Evolutionary conservation across 2,797 vertebrate genomes (phyloP).

Genomic region (Peromyscus aztecus): DNA sequence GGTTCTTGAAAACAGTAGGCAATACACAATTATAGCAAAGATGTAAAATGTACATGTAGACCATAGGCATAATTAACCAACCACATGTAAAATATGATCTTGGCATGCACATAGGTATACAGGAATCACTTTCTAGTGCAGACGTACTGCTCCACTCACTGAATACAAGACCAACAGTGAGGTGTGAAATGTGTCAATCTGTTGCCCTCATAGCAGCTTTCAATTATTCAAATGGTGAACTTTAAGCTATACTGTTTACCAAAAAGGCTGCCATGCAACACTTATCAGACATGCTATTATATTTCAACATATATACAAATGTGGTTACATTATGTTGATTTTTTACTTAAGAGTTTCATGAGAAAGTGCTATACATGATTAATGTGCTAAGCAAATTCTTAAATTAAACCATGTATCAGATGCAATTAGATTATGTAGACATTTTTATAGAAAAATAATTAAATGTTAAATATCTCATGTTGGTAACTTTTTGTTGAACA

Average conservation of each 20-base stretch:
- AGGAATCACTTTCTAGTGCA: not conserved
- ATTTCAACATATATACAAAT: conserved; percentile 45
- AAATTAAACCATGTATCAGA: conserved; percentile 2
- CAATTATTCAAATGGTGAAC: not conserved
- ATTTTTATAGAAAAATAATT: conserved; percentile 34
- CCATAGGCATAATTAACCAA: not conserved
- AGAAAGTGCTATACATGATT: not conserved
- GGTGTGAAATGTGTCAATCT: not conserved
- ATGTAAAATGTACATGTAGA: not conserved
- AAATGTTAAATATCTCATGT: conserved; percentile 38
- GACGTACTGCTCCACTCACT: not conserved
- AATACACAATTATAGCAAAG: not conserved
- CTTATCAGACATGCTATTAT: conserved; percentile 9
- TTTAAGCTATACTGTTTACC: not conserved
- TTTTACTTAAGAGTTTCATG: not conserved
- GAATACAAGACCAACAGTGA: not conserved
- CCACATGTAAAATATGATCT: not conserved
- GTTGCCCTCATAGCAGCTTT: not conserved
- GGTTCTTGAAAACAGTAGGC: conserved; percentile 2
- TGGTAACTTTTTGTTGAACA: not conserved
- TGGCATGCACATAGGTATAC: not conserved
- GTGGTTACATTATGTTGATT: not conserved
- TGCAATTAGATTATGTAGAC: not conserved
- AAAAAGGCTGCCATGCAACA: not conserved
- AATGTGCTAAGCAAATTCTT: conserved; percentile 13